These are phyloP conservation scores for Protula sp. DNA, from an alignment of 2,888 invertebrate species.

Conservation along the genomic window DNA sequence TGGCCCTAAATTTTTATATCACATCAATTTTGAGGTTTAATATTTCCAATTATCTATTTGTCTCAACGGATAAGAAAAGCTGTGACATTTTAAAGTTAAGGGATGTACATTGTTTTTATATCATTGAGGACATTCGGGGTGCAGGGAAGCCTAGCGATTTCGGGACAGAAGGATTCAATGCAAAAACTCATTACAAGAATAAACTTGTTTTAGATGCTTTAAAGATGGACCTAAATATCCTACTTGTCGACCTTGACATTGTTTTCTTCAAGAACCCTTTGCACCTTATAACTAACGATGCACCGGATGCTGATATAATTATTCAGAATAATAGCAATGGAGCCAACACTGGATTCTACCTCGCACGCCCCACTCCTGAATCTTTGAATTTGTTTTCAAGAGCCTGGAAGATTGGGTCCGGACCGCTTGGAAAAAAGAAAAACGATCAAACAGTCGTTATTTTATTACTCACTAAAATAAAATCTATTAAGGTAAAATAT, in stretches of 20 bases:
- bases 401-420: no score
- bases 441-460: no score
- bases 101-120: background rate
- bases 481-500: no score
- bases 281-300: no score
- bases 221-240: background rate
- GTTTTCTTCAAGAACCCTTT: conserved; percentile 6
- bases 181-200: conserved; percentile 2
- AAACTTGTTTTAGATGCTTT: conserved; percentile 1
- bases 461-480: no score
- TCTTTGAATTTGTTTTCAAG: no score
- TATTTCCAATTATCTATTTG: conserved; percentile 1
- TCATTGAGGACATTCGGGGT: background rate
- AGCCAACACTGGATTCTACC: no score
- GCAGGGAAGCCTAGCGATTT: background rate
- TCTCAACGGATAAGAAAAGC: background rate
- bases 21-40: no score
- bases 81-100: background rate
- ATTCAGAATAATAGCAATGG: no score
- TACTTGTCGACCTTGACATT: conserved; percentile 4
- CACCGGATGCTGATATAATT: no score
- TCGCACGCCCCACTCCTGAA: no score
- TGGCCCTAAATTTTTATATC: background rate
- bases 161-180: conserved; percentile 1
- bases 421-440: no score